Percentiles rank a stretch among this genome's conserved stretches.
These are phyloP conservation scores for Dolomedes plantarius DNA, from an alignment of 2,888 invertebrate species.

Conservation along the genomic window DNA sequence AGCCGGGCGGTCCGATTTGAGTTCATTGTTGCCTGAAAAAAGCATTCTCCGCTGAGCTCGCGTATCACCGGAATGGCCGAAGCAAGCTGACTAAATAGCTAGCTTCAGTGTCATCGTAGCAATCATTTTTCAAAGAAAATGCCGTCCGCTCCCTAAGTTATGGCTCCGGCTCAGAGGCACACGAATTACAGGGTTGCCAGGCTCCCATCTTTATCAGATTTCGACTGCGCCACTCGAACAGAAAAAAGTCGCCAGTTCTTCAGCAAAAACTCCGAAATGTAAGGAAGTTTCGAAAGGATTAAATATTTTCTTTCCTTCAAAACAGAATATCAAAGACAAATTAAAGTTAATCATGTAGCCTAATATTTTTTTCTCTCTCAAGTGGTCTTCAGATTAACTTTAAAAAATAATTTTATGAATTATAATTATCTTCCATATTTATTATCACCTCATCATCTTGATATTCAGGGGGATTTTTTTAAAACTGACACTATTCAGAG, in stretches of 20 bases:
- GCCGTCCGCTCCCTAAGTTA: constrained; percentile 62
- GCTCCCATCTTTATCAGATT: constrained; percentile 10
- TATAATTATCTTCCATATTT: too few species aligned
- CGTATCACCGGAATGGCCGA: constrained; percentile 64
- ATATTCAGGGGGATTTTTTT: too few species aligned
- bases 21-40: constrained; percentile 53
- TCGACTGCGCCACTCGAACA: not conserved
- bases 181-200: constrained; percentile 2
- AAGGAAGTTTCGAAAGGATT: too few species aligned
- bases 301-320: too few species aligned
- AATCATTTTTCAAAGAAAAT: constrained; percentile 67
- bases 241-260: not conserved
- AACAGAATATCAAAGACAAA: too few species aligned
- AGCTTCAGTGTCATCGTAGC: constrained; percentile 65
- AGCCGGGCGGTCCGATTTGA: constrained; percentile 28
- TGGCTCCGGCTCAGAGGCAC: constrained; percentile 44
- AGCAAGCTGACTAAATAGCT: constrained; percentile 56
- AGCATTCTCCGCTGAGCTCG: constrained; percentile 46
- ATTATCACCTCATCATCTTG: too few species aligned
- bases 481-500: too few species aligned
- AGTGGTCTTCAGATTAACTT: too few species aligned
- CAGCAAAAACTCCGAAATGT: not conserved
- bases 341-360: too few species aligned
- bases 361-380: too few species aligned
- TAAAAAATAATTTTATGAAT: too few species aligned